Evolutionary conservation across 2,888 invertebrate genomes (phyloP).

Genomic region (Eurois occulta): DNA sequence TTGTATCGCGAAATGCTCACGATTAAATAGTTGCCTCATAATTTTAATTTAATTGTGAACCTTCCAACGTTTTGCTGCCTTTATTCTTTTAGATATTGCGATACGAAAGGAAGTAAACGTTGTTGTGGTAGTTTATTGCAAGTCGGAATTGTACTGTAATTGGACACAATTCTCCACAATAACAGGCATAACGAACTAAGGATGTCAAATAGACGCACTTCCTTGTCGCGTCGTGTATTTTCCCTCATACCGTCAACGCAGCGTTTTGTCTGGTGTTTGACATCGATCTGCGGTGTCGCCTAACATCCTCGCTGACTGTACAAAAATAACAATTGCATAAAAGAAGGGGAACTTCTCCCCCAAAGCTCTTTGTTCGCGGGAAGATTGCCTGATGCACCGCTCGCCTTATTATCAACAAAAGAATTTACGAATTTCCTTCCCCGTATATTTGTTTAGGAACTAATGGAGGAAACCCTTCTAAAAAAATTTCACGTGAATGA

Average conservation of each 20-base stretch:
- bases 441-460: constrained; percentile 73
- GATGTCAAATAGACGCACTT: constrained; percentile 59
- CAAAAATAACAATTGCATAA: constrained; percentile 85
- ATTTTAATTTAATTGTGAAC: constrained; percentile 48
- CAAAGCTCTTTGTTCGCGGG: constrained; percentile 76
- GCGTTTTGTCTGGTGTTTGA: constrained; percentile 64
- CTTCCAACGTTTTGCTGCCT: constrained; percentile 26
- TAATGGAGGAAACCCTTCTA: constrained; percentile 74
- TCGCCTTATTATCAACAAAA: constrained; percentile 75
- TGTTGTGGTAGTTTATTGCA: constrained; percentile 18
- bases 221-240: constrained; percentile 41
- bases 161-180: constrained; percentile 51
- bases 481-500: constrained; percentile 71
- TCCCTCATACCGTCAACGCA: constrained; percentile 47
- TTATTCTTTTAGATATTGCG: constrained; percentile 28
- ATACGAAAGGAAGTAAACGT: constrained; percentile 13
- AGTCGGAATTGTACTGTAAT: constrained; percentile 47
- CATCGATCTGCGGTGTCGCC: constrained; percentile 71
- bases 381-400: constrained; percentile 80
- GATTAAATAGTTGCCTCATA: constrained; percentile 38
- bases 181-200: constrained; percentile 36
- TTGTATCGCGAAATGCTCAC: constrained; percentile 34
- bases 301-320: constrained; percentile 75
- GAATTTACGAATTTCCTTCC: constrained; percentile 74
- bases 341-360: constrained; percentile 76